Conservation (phyloP, 1,140 invertebrate genomes). For the Drosophila saltans region DNA sequence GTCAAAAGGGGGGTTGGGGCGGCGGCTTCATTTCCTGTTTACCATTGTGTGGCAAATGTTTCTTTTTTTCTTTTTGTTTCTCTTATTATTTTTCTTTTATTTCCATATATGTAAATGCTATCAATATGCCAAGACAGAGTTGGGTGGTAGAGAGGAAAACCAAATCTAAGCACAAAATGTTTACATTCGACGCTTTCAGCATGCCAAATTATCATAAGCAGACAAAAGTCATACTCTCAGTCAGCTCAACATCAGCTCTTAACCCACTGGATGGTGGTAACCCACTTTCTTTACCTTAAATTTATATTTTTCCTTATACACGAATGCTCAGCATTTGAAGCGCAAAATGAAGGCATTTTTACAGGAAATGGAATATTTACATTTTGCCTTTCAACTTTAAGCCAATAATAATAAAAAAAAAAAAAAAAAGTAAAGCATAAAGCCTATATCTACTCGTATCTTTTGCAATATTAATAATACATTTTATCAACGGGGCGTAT, state of each 20-base stretch:
- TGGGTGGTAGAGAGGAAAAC: slow-evolving; percentile 15
- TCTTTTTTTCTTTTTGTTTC: slow-evolving; percentile 15
- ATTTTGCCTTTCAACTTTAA: slow-evolving; percentile 25
- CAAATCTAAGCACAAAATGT: slow-evolving; percentile 55
- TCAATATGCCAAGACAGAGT: slow-evolving; percentile 34
- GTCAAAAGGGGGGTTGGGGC: background rate
- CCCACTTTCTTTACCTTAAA: slow-evolving; percentile 37
- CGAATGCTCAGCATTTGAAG: slow-evolving; percentile 66
- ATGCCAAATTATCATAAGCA: slow-evolving; percentile 72
- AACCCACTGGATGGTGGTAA: background rate
- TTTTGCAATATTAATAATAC: slow-evolving; percentile 54
- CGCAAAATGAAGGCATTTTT: slow-evolving; percentile 68
- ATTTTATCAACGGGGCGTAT: slow-evolving; percentile 33
- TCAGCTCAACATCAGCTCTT: background rate
- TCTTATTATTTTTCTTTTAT: slow-evolving; percentile 21
- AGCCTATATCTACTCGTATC: slow-evolving; percentile 31
- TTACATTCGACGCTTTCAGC: slow-evolving; percentile 52
- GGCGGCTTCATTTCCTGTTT: slow-evolving; percentile 56
- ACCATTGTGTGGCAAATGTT: slow-evolving; percentile 37
- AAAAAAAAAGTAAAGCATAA: background rate
- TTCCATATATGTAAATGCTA: slow-evolving; percentile 34
- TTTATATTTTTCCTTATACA: slow-evolving; percentile 55
- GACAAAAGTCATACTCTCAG: slow-evolving; percentile 13
- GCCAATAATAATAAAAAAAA: slow-evolving; percentile 39
- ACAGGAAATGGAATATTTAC: slow-evolving; percentile 23